Conservation (phyloP, 2,113 vertebrate genomes). For the Campylorhamphus procurvoides region DNA sequence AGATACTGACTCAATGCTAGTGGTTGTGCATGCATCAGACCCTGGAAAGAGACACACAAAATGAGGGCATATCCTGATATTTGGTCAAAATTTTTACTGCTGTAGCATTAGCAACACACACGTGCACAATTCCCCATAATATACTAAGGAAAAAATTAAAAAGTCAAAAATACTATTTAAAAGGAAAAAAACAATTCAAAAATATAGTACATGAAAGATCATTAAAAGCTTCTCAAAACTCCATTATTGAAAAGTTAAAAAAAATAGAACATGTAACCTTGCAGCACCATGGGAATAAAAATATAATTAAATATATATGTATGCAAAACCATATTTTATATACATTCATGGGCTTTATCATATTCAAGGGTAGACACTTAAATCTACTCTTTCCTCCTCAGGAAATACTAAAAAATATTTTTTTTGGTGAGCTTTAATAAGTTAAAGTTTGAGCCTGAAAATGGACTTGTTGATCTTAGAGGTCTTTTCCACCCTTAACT, state of each 20-base stretch:
- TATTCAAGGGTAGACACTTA: neutral
- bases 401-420: neutral
- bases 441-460: neutral
- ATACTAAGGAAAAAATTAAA: neutral
- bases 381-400: neutral
- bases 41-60: constrained; percentile 47
- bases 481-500: neutral
- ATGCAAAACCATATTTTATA: neutral
- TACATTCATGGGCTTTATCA: neutral
- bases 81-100: neutral
- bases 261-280: neutral
- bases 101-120: neutral
- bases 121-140: neutral
- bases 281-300: neutral
- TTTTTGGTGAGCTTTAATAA: neutral
- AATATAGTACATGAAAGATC: neutral
- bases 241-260: neutral
- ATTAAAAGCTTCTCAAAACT: neutral
- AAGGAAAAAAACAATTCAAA: neutral
- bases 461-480: neutral
- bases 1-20: constrained; percentile 34
- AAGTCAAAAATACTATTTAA: neutral
- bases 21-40: constrained; percentile 63
- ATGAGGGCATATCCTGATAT: neutral
- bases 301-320: neutral